These are phyloP conservation scores for Smittia aterrima DNA, from an alignment of 2,888 invertebrate genomes.

Conservation along the genomic window DNA sequence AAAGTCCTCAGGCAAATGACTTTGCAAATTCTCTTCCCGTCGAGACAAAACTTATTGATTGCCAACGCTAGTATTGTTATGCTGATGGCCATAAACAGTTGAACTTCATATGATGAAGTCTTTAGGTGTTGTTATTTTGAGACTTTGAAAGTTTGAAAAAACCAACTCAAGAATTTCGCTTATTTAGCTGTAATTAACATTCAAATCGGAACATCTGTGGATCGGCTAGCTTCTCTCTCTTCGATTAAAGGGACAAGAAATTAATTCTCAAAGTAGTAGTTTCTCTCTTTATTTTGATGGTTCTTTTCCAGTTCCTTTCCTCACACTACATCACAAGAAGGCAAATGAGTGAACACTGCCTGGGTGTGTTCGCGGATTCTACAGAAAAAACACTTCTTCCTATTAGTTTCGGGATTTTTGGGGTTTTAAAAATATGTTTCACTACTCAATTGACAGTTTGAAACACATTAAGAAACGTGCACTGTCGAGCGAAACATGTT, in stretches of 20 bases:
- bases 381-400: conserved; percentile 4
- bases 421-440: conserved; percentile 17
- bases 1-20: not conserved
- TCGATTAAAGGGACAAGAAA: not conserved
- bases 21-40: not conserved
- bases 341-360: not conserved
- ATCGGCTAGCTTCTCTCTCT: not conserved
- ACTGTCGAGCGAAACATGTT: conserved; percentile 8
- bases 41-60: not conserved
- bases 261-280: not conserved
- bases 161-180: not conserved
- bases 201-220: not conserved
- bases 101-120: not conserved
- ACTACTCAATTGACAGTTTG: conserved; percentile 39
- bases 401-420: not conserved
- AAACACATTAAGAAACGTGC: not conserved
- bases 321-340: not conserved
- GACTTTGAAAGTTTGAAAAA: conserved; percentile 8
- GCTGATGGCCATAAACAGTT: conserved; percentile 9
- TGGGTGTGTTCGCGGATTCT: conserved; percentile 24
- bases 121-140: not conserved
- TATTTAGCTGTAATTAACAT: not conserved
- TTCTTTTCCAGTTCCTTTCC: not conserved
- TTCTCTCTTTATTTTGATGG: not conserved
- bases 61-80: not conserved